Evolutionary conservation across 1,140 invertebrate genomes (phyloP), one percentile per base, ranked within the genome.

Genomic region (Sinella curviseta): DNA sequence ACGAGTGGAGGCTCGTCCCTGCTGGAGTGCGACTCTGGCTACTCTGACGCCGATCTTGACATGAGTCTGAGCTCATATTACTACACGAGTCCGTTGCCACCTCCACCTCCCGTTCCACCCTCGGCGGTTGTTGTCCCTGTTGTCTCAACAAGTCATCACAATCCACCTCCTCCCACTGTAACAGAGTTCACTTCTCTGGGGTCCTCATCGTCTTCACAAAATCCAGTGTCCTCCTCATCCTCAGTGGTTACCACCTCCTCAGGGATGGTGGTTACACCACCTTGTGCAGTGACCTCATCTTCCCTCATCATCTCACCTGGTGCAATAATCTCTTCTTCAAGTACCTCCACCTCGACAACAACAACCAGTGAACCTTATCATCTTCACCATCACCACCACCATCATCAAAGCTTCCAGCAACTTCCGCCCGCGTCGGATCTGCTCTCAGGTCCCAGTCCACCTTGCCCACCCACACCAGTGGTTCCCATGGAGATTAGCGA

Each of bases 11-110:
- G 55, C 33, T 48, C 76, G 24, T 74, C 80, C 4, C 30, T 80
- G 8, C 74, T 81, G n/a, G 80, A 83, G 39, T 82, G 80, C 74
- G 83, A 84, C 60, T 84, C 81, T 0, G 81, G 81, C 12, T 84
- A 84, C 74, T 81, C 35, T 1, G 82, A 82, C 36, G 82, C 79
- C 36, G 65, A 33, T 60, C 24, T 74, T 1, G 82, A 83, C 65
- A 57, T 83, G 36, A 67, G 77, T 48, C n/a, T 83, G 60, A 78
- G 81, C 28, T 81, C 81, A 26, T 82, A 82, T 57, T 84, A 81
- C 36, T 83, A 80, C 36, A 14, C 1, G 12, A 79, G 48, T 35
- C 48, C 76, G 30, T 2, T 30, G 1, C 76, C 54, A 60, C 33
- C 76, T 24, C 33, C 76, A 33, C 48, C 20, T 12, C 36, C 74